A percentile compares a stretch with the other conserved stretches of the same genome.
These are phyloP conservation scores for Enteromius fasciolatus DNA, from an alignment of 2,797 vertebrate genomes.

Conservation along the genomic window DNA sequence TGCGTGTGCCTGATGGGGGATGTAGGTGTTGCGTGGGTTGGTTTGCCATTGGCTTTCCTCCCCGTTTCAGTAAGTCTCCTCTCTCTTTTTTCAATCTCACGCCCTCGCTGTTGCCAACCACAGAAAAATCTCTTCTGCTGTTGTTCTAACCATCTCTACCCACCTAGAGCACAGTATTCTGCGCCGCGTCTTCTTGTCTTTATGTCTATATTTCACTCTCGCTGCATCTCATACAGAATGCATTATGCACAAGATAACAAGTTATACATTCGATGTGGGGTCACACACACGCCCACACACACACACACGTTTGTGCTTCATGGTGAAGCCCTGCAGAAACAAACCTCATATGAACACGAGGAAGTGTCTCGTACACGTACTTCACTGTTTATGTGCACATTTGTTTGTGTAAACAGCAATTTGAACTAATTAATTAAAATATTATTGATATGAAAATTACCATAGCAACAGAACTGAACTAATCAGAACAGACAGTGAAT, in stretches of 20 bases:
- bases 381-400: not conserved
- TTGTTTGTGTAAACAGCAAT: constrained; percentile 6
- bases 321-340: constrained; percentile 58
- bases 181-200: not conserved
- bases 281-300: constrained; percentile 6
- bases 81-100: constrained; percentile 29
- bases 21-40: constrained; percentile 54
- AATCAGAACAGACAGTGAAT: not conserved
- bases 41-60: constrained; percentile 51
- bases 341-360: constrained; percentile 54
- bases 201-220: not conserved
- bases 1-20: constrained; percentile 28
- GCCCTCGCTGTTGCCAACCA: constrained; percentile 37
- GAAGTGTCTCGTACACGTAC: not conserved
- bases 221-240: not conserved
- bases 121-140: constrained; percentile 27
- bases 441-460: constrained; percentile 1
- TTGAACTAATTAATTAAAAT: not conserved
- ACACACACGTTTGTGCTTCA: not conserved
- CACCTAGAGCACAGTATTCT: constrained; percentile 8
- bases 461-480: constrained; percentile 17
- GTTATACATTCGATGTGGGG: not conserved
- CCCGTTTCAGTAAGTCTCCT: constrained; percentile 30
- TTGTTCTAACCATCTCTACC: constrained; percentile 5
- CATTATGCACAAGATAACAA: not conserved